phyloP scores from a whole-genome alignment of 2,113 vertebrate species.

The Elachura formosa region DNA sequence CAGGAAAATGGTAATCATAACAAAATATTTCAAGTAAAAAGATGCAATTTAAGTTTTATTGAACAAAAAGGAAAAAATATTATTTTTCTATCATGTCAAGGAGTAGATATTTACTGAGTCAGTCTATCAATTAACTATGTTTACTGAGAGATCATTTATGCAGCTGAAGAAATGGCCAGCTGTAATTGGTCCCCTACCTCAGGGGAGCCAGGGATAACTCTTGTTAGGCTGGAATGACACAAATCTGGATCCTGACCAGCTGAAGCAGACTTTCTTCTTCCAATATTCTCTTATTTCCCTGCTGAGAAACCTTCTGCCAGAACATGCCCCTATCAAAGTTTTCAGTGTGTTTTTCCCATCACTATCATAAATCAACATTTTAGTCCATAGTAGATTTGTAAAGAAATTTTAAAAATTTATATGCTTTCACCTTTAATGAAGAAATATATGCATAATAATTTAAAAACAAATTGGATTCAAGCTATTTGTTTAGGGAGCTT shows the following conservation, averaged over 20 bases:
- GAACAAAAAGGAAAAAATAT: neutral
- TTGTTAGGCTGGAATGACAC: neutral
- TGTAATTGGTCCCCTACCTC: neutral
- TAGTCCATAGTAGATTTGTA: neutral
- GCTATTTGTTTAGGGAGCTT: neutral
- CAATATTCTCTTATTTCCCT: neutral
- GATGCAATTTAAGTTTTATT: neutral
- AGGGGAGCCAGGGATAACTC: neutral
- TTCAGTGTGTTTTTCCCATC: neutral
- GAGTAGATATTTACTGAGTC: neutral
- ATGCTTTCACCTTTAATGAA: neutral
- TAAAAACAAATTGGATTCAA: neutral
- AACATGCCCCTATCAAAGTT: neutral
- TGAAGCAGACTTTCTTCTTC: neutral
- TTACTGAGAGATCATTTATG: neutral
- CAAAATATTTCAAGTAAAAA: neutral
- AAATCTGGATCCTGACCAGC: neutral
- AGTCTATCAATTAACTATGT: neutral
- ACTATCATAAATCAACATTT: neutral
- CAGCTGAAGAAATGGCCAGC: neutral
- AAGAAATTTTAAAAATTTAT: neutral
- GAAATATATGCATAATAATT: neutral
- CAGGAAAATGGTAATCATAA: neutral
- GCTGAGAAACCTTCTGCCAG: conserved; percentile 18
- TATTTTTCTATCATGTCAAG: neutral